phyloP scores from a whole-genome alignment of 2,888 invertebrate species.

The Odontocolon sp. region DNA sequence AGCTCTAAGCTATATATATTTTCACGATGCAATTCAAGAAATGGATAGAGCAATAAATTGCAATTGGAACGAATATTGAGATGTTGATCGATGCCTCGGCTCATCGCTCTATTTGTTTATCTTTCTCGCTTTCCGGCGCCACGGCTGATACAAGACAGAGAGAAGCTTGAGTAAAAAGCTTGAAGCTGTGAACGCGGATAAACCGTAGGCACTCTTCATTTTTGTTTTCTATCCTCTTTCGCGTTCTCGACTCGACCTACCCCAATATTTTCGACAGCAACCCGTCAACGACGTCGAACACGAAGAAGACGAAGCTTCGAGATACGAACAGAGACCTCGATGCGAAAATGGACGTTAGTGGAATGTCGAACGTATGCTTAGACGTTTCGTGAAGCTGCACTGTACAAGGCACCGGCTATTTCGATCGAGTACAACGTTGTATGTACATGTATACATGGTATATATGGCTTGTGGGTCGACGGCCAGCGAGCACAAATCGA shows the following conservation, averaged over 20 bases:
- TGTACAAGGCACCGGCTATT: slow-evolving; percentile 55
- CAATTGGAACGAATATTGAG: neutral
- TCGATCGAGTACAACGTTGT: slow-evolving; percentile 52
- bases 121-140: slow-evolving; percentile 2
- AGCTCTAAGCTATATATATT: neutral
- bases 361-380: slow-evolving; percentile 63
- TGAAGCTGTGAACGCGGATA: neutral
- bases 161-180: slow-evolving; percentile 16
- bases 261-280: slow-evolving; percentile 47
- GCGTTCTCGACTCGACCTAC: slow-evolving; percentile 46
- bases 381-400: slow-evolving; percentile 50
- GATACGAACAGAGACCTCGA: slow-evolving; percentile 38
- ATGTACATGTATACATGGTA: neutral
- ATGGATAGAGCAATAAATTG: slow-evolving; percentile 12
- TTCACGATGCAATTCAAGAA: neutral
- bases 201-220: slow-evolving; percentile 1
- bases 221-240: slow-evolving; percentile 12
- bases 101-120: slow-evolving; percentile 33
- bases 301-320: slow-evolving; percentile 10
- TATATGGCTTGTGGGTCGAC: slow-evolving; percentile 40
- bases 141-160: neutral
- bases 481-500: slow-evolving; percentile 52
- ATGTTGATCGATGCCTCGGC: slow-evolving; percentile 6
- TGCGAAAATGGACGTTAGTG: slow-evolving; percentile 59
- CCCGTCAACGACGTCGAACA: slow-evolving; percentile 25